Evolutionary conservation across 2,797 vertebrate genomes (phyloP).

Genomic region (Scarus forsteni): DNA sequence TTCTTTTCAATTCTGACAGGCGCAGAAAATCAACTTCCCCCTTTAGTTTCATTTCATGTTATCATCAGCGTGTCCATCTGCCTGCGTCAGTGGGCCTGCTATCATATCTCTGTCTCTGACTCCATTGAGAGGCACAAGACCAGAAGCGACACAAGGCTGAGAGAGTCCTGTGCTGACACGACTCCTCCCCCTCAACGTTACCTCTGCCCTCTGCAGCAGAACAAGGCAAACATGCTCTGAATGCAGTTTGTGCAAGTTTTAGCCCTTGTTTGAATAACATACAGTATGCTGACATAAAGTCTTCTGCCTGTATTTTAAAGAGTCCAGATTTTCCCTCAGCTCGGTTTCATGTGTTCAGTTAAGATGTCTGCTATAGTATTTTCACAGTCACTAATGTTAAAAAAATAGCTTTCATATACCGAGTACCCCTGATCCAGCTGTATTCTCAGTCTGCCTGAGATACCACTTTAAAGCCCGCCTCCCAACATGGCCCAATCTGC

Average conservation of each 20-base stretch:
- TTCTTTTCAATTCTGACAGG: slow-evolving; percentile 10
- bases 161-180: slow-evolving; percentile 64
- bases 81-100: slow-evolving; percentile 19
- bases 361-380: no score
- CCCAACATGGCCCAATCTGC: no score
- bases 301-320: no score
- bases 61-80: slow-evolving; percentile 7
- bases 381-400: no score
- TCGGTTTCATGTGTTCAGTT: no score
- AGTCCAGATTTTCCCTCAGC: no score
- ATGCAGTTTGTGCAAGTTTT: not conserved
- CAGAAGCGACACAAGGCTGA: slow-evolving; percentile 61
- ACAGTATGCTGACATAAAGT: no score
- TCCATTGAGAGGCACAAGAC: slow-evolving; percentile 61
- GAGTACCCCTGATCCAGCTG: no score
- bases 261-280: not conserved
- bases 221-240: no score
- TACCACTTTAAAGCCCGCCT: no score
- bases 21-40: slow-evolving; percentile 1
- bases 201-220: slow-evolving; percentile 11
- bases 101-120: slow-evolving; percentile 23
- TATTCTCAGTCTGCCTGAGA: no score
- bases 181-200: slow-evolving; percentile 6
- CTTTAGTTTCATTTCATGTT: slow-evolving; percentile 29
- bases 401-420: no score